Base-by-base conservation (phyloP, 2,797 vertebrate species). In the Artibeus jamaicensis region DNA sequence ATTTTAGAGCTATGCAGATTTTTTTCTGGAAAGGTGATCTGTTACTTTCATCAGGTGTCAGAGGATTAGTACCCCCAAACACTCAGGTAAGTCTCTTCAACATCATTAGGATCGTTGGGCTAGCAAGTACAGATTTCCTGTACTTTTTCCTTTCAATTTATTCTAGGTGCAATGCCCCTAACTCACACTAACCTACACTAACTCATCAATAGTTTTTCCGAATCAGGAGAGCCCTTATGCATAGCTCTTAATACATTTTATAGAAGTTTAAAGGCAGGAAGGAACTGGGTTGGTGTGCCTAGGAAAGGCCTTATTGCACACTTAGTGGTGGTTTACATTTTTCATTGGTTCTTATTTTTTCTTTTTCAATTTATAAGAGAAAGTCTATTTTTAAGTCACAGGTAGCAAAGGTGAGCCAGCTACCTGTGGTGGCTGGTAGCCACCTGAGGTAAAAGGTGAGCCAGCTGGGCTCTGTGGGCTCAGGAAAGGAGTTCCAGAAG, bases 1-100 rank as follows among this genome's bases (percentile, higher is more conserved):
- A 95, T 93, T 78, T 93, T 86, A 84, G 94, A 96, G 53, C 65
- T 93, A 4, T 81, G 15, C 94, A 46, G 76, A 55, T 86, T 85
- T 95, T 86, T 95, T 95, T 89, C 76, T 96, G n/a, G 71, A 88
- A 84, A 86, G 19, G 86, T 34, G 10, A 77, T 59, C 39, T 67
- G 0, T 89, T 86, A 34, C 91, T 83, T 86, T 83, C 70, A 82
- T 92, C 71, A 93, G 46, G 65, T 96, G 95, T 93, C 32, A 91
- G 93, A 65, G 44, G 53, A 29, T 42, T 71, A n/a, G 12, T 78
- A 44, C 88, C 46, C 37, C 18, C 26, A 59, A 22, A 81, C 11
- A 93, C 29, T 83, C 44, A 79, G 34, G 42, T 94, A 74, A 93
- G 39, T 90, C 24, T 73, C 39, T 92, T 92, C n/a, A 87, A 26